Evolutionary conservation across 2,113 vertebrate genomes (phyloP).

Genomic region (Ramphastos sulfuratus): DNA sequence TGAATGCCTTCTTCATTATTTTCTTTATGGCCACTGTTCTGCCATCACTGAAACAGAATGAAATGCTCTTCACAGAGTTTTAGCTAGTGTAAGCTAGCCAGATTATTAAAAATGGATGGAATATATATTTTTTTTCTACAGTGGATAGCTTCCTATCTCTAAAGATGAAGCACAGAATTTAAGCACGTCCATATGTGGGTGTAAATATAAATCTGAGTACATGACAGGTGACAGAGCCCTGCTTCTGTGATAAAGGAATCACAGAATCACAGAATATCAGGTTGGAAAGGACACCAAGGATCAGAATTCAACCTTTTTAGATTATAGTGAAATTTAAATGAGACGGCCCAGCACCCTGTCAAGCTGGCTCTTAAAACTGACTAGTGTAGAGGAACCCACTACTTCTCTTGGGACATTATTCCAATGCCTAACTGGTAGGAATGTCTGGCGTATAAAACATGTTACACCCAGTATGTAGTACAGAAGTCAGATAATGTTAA

Average conservation of each 20-base stretch:
- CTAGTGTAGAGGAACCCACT: too few species aligned
- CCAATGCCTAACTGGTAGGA: not conserved
- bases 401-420: too few species aligned
- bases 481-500: not conserved
- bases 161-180: not conserved
- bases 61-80: not conserved
- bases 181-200: not conserved
- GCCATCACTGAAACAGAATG: slow-evolving; percentile 77
- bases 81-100: not conserved
- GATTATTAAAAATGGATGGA: not conserved
- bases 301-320: too few species aligned
- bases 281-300: too few species aligned
- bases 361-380: too few species aligned
- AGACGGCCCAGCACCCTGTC: too few species aligned
- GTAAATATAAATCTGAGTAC: not conserved
- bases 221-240: not conserved
- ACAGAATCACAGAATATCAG: too few species aligned
- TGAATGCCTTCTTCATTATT: slow-evolving; percentile 81
- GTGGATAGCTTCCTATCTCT: not conserved
- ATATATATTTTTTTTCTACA: not conserved
- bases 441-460: not conserved
- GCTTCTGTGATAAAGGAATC: not conserved
- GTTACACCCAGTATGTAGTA: not conserved
- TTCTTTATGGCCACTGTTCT: slow-evolving; percentile 84
- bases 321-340: too few species aligned